These are phyloP conservation scores for Gymnopithys bicolor DNA, from an alignment of 2,797 vertebrate genomes.

Conservation along the genomic window DNA sequence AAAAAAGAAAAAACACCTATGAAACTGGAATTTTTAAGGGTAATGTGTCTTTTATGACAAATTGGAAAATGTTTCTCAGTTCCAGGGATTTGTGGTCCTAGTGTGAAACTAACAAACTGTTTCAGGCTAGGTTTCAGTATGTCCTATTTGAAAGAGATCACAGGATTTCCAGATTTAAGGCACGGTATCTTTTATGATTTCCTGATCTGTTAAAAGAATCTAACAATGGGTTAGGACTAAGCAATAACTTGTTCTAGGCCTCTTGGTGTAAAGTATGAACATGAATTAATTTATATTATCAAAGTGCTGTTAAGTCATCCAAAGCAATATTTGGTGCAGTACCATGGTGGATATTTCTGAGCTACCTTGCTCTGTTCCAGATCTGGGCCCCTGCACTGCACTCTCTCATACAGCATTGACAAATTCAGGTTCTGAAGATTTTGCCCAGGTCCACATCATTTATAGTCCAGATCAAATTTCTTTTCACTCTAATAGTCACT, in stretches of 20 bases:
- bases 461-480: background rate
- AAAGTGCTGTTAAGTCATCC: background rate
- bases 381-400: background rate
- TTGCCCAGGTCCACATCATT: accelerated
- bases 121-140: background rate
- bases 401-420: background rate
- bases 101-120: background rate
- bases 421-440: background rate
- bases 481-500: background rate
- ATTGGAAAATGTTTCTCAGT: background rate
- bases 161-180: background rate
- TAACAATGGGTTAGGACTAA: background rate
- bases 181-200: background rate
- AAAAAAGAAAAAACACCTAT: background rate
- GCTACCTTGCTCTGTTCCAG: background rate
- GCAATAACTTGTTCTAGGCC: background rate
- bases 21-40: background rate
- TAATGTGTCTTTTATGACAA: background rate
- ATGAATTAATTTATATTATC: background rate
- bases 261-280: background rate
- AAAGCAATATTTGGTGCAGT: background rate
- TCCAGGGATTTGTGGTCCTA: background rate
- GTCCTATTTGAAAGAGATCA: background rate
- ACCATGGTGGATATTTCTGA: background rate
- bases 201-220: background rate